Conservation (phyloP, 2,888 invertebrate species). For the Hedychridium roseum region DNA sequence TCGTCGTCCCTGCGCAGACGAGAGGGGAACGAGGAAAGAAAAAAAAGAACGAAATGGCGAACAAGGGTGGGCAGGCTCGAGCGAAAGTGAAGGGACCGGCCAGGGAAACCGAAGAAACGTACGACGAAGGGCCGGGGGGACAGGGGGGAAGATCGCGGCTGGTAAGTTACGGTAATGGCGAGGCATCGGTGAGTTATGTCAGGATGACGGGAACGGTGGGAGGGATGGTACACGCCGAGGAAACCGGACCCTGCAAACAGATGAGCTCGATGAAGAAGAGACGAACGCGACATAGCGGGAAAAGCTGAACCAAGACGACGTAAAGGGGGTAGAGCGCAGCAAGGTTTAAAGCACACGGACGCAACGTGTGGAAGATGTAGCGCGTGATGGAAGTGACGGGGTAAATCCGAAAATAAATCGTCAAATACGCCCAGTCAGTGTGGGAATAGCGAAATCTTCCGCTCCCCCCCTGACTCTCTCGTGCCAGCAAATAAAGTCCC, state of each 20-base stretch:
- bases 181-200: conserved; percentile 31
- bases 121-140: conserved; percentile 3
- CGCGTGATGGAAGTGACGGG: too few relatives aligned
- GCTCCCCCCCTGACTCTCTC: too few relatives aligned
- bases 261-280: conserved; percentile 21
- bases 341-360: too few relatives aligned
- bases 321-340: too few relatives aligned
- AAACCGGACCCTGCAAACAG: conserved; percentile 30
- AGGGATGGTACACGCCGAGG: conserved; percentile 22
- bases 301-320: too few relatives aligned
- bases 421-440: too few relatives aligned
- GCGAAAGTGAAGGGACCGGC: conserved; percentile 8
- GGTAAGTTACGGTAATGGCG: conserved; percentile 34
- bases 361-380: too few relatives aligned
- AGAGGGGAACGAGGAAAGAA: background rate
- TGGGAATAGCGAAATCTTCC: too few relatives aligned
- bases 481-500: too few relatives aligned
- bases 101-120: conserved; percentile 1
- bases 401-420: too few relatives aligned
- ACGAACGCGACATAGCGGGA: too few relatives aligned
- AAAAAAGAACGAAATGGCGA: conserved; percentile 1
- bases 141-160: conserved; percentile 12
- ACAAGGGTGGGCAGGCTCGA: conserved; percentile 7
- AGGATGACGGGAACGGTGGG: conserved; percentile 23
- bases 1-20: too few relatives aligned